Evolutionary conservation across 2,113 vertebrate genomes (phyloP), one percentile per base, ranked within the genome.

Genomic region (Archocentrus centrarchus): DNA sequence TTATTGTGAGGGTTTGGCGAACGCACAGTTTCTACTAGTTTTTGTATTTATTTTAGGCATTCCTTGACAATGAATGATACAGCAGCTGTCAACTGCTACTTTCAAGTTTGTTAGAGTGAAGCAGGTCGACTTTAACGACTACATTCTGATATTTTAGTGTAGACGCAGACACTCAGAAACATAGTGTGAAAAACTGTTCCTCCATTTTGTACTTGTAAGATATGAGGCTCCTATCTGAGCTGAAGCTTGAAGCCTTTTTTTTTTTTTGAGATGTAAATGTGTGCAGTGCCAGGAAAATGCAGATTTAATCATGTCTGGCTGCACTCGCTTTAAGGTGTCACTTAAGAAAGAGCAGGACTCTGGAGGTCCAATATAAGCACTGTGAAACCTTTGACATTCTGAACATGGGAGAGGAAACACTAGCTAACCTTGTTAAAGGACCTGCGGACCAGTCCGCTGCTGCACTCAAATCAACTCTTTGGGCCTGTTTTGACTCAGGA

Each of bases 101-200:
- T 73, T 73, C n/a, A 73, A 53, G 66, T 53, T 32, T 73, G 66
- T 32, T 73, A 73, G 66, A 50, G 41, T 70, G 17, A 13, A 70
- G 30, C 50, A 70, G 41, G 66, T 70, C 24, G 41, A 50, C 66
- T 70, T 50, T 70, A 70, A 70, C 50, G 44, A 50, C 66, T 50
- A 13, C 10, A 30, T 70, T 70, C 9, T 70, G 44, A 70, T 70
- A 17, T 70, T 20, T 70, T 24, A 70, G 66, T 70, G 24, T 15
- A 70, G 66, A 70, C 53, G 24, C 27, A 53, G 24, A 53, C 66
- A 32, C 66, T 53, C 17, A 6, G 47, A 27, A 53, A 73, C 18
- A 73, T n/a, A 32, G 66, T 27, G 10, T 53, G 47, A 73, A 53
- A 53, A 73, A 73, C 66, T 53, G 27, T 27, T 73, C 27, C 44